Base-by-base conservation (phyloP, 2,797 vertebrate genomes). In the Sternarchorhynchus goeldii region DNA sequence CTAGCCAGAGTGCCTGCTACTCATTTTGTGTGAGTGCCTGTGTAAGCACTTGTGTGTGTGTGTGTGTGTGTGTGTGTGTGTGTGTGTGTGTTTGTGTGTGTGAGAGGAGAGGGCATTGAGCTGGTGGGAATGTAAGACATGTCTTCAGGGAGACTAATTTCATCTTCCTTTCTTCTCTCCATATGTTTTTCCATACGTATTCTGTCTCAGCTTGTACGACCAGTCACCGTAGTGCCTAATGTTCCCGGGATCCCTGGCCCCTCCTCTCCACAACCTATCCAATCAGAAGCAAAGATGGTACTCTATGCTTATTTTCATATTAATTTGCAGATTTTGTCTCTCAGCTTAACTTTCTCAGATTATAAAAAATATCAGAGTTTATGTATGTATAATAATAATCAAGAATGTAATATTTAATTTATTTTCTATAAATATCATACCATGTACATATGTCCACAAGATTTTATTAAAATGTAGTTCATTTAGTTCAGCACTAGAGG, bases 201-300 rank as follows among this genome's bases (percentile, higher is more conserved):
- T 57, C 65, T 63, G 91, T 87, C 87, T 92, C 93, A 99, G 97
- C 93, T 98, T 90, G 96, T 99, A 94, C 96, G 97, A 95, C 97
- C 97, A 89, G 95, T 99, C 95, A 96, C 97, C 95, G 91, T 97
- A 92, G 95, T 98, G 96, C 98, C 96, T 95, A 97, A 95, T 88
- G 93, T 99, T 88, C 96, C 96, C 84, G 97, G 96, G 88, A 98
- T 99, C 88, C 97, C 97, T 87, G 98, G 98, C 89, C 97, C 98
- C 89, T 95, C 96, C 79, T 98, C 97, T 83, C 96, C 97, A 87
- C 95, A 95, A 79, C 94, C 95, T 83, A 91, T 94, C 91, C 97
- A 99, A 91, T 97, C 97, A 91, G 96, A 99, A 91, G 95, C 95
- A 92, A 98, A 97, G 93, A 95, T 96, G 96, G 98, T 99, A 96